Evolutionary conservation across 1,140 invertebrate species (phyloP).

Genomic region (Doryteuthis pealeii): DNA sequence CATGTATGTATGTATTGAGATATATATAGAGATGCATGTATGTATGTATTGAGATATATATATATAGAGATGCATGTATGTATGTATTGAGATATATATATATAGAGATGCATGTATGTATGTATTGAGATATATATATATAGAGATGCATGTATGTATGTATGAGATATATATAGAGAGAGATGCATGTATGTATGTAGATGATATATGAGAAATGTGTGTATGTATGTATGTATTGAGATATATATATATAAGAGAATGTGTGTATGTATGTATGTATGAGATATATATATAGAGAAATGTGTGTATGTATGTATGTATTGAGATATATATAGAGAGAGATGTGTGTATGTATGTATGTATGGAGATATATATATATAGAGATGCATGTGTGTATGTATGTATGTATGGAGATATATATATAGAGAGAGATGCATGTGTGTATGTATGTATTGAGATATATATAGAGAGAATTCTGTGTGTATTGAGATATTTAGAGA

Average conservation of each 20-base stretch:
- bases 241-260: slow-evolving; percentile 11
- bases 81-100: slow-evolving; percentile 20
- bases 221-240: slow-evolving; percentile 18
- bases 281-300: no score
- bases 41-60: no score
- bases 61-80: slow-evolving; percentile 10
- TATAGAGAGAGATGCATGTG: no score
- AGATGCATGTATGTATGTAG: slow-evolving; percentile 15
- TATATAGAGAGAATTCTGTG: no score
- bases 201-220: slow-evolving; percentile 17
- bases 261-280: slow-evolving; percentile 16
- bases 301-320: slow-evolving; percentile 18
- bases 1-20: background rate
- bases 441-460: slow-evolving; percentile 19
- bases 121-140: no score
- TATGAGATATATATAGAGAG: no score
- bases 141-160: background rate
- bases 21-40: slow-evolving; percentile 11
- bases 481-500: no score
- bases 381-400: background rate
- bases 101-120: slow-evolving; percentile 12
- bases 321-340: no score
- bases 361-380: slow-evolving; percentile 14
- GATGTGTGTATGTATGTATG: slow-evolving; percentile 17
- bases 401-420: background rate